Conservation (phyloP, 1,140 invertebrate species). For the Zeugodacus cucurbitae region DNA sequence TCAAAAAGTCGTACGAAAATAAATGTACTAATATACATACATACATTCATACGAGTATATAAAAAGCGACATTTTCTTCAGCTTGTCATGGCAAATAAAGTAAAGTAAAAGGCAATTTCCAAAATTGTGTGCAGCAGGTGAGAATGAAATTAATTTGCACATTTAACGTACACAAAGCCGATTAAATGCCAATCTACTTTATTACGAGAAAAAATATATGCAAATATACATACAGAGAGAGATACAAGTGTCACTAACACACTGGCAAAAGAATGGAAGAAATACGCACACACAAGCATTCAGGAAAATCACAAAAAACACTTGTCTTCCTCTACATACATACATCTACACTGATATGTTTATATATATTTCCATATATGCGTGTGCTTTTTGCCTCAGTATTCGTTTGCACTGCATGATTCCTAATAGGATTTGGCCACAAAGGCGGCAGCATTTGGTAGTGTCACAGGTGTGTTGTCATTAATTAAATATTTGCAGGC, state of each 20-base stretch:
- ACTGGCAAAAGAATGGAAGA: background rate
- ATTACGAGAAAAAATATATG: background rate
- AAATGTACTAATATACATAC: too few species aligned
- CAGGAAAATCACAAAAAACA: background rate
- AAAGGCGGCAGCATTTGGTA: background rate
- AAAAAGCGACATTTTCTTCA: too few species aligned
- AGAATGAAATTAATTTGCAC: conserved; percentile 24
- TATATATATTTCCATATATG: background rate
- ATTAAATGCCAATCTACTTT: conserved; percentile 11
- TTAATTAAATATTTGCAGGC: conserved; percentile 11
- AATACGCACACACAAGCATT: background rate
- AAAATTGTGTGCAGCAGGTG: conserved; percentile 3
- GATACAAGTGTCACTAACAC: background rate
- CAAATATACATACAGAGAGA: background rate
- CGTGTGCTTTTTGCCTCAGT: background rate
- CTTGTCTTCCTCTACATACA: background rate
- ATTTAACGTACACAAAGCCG: conserved; percentile 18
- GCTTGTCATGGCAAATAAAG: background rate
- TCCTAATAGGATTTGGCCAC: conserved; percentile 16
- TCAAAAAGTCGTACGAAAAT: background rate
- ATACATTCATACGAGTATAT: too few species aligned
- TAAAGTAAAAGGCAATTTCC: background rate
- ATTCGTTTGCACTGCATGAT: background rate
- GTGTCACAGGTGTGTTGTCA: background rate
- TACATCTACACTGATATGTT: background rate